Base-by-base conservation (phyloP, 2,113 vertebrate species). In the Nibea coibor region DNA sequence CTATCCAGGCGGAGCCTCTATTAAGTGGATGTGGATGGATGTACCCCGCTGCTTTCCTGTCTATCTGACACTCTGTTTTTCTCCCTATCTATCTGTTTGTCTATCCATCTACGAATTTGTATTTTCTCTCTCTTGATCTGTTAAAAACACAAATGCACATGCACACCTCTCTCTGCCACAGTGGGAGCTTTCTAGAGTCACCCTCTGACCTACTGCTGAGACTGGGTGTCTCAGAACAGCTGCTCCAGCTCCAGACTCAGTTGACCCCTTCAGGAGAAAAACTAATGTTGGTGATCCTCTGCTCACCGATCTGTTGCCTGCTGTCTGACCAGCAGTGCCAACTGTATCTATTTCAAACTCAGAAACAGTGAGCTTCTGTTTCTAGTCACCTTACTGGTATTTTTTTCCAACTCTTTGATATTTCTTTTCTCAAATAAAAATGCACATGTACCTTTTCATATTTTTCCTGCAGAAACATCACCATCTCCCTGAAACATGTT, bases 181-280 rank as follows among this genome's bases (percentile, higher is more conserved):
- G n/a, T 56, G 66, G 82, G 74, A 70, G 62, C 53, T 76, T 66
- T 81, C 70, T 57, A 72, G 80, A 87, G 68, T 58, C 85, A 79
- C 51, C 72, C 62, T 83, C 75, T 86, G 82, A 87, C 84, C 81
- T 70, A 35, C 73, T 68, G 81, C 64, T 72, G 82, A 67, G 85
- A 24, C 48, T 48, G 56, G 12, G 66, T 79, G 78, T 86, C 84
- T 87, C 73, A 0, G 71, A 89, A 75, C 87, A 93, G 89, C 87
- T 92, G 85, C 45, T 93, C 63, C 51, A 80, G 53, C 75, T 87
- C 67, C 22, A 86, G 50, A 73, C 72, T 73, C 79, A 20, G 59
- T 64, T 45, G 76, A 78, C 72, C 82, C 66, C 83, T 73, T 77
- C 71, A 83, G 65, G 45, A 89, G 58, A 56, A 83, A 80, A 87